Evolutionary conservation across 2,888 invertebrate species (phyloP).

Genomic region (Archips xylosteana): DNA sequence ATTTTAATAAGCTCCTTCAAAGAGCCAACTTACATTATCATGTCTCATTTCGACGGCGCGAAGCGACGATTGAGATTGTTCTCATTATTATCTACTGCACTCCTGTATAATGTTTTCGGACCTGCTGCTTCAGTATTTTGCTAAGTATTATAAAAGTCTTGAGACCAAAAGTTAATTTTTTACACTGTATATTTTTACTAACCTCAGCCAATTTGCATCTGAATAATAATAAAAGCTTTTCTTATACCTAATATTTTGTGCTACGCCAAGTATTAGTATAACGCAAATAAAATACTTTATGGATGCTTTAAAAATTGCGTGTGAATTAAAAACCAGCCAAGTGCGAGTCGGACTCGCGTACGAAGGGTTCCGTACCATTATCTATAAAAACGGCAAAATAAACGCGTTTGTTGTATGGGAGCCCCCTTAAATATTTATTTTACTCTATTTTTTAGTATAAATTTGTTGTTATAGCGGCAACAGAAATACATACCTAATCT

Average conservation of each 20-base stretch:
- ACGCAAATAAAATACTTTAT: background rate
- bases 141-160: background rate
- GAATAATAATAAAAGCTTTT: background rate
- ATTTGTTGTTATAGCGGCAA: too few relatives aligned
- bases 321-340: background rate
- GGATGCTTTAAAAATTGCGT: too few relatives aligned
- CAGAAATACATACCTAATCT: too few relatives aligned
- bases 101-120: slow-evolving; percentile 13
- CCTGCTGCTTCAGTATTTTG: background rate
- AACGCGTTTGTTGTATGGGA: too few relatives aligned
- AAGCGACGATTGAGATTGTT: slow-evolving; percentile 38
- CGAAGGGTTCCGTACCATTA: too few relatives aligned
- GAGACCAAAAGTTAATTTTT: background rate
- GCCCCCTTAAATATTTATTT: too few relatives aligned
- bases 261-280: background rate
- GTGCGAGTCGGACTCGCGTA: too few relatives aligned
- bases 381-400: too few relatives aligned
- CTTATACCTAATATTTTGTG: background rate
- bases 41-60: slow-evolving; percentile 58
- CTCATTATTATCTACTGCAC: slow-evolving; percentile 30
- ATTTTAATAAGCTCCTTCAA: slow-evolving; percentile 66
- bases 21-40: slow-evolving; percentile 67
- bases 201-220: background rate
- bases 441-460: too few relatives aligned
- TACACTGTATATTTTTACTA: background rate